phyloP scores from a whole-genome alignment of 2,797 vertebrate genomes.

The Heliangelus exortis region DNA sequence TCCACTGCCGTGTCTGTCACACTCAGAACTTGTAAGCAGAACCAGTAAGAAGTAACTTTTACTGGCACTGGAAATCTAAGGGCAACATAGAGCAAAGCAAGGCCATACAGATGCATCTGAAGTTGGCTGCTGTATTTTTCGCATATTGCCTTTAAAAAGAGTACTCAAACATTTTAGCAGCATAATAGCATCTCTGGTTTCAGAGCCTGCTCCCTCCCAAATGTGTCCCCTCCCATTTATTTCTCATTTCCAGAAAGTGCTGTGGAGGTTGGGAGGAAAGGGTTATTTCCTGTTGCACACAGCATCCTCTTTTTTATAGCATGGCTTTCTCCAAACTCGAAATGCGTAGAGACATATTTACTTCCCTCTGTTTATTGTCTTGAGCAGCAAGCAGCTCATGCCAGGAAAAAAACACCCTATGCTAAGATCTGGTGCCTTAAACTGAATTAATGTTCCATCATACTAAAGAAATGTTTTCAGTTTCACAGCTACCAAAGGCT shows the following conservation, averaged over 20 bases:
- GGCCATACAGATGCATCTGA: not conserved
- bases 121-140: not conserved
- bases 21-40: not conserved
- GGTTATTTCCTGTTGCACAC: not conserved
- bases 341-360: not conserved
- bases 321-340: not conserved
- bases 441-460: not conserved
- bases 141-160: not conserved
- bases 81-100: not conserved
- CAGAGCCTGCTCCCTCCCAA: not conserved
- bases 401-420: not conserved
- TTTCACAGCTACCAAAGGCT: not conserved
- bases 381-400: not conserved
- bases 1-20: fast-evolving
- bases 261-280: not conserved
- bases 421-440: not conserved
- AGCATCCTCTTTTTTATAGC: slow-evolving; percentile 28
- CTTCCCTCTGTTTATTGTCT: not conserved
- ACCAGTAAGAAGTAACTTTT: not conserved
- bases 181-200: not conserved
- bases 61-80: not conserved
- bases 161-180: not conserved
- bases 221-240: not conserved
- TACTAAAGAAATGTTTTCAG: not conserved
- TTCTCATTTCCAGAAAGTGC: slow-evolving; percentile 12